Evolutionary conservation across 2,113 vertebrate genomes (phyloP), one percentile per base, ranked within the genome.

Genomic region (Anas platyrhynchos): DNA sequence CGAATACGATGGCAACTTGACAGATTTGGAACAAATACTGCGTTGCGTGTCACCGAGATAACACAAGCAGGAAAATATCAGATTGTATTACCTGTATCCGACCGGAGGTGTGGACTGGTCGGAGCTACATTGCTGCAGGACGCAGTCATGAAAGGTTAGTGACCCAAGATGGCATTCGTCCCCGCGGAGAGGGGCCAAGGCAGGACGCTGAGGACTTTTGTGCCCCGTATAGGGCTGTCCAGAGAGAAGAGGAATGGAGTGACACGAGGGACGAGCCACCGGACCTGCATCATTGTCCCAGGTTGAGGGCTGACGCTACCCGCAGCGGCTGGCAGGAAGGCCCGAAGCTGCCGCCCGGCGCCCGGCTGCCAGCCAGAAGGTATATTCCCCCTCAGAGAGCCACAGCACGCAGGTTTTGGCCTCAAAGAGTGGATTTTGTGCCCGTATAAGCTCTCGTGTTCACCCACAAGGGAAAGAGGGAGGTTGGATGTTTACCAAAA

Each of bases 1-100:
- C 3, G 82, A 97, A 97, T 89, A 93, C 22, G 83, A 97, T 96
- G 95, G 94, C 97, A 97, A 96, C 78, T 82, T 96, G 95, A 96
- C 97, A 97, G 91, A 94, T 91, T 93, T 69, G 86, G 83, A 97
- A 96, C 89, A 96, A 96, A 95, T 94, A 93, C 69, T 48, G 61
- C 15, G 26, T 77, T 92, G 88, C 86, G 52, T 58, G 90, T 86
- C 91, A 86, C 88, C 26, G 68, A 78, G 90, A 89, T 93, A 95
- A 94, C 81, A 85, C 1, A 54, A 44, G 81, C 74, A 92, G 91
- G 94, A 95, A 97, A 95, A 94, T 65, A 93, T n/a, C 95, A 91
- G 96, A 96, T 96, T 94, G 90, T 92, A 93, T 95, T 96, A 95
- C 95, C 95, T 96, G 95, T 82, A 93, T 96, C 89, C 31, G 15